Conservation (phyloP, 2,113 vertebrate species). For the Podarcis cretensis region DNA sequence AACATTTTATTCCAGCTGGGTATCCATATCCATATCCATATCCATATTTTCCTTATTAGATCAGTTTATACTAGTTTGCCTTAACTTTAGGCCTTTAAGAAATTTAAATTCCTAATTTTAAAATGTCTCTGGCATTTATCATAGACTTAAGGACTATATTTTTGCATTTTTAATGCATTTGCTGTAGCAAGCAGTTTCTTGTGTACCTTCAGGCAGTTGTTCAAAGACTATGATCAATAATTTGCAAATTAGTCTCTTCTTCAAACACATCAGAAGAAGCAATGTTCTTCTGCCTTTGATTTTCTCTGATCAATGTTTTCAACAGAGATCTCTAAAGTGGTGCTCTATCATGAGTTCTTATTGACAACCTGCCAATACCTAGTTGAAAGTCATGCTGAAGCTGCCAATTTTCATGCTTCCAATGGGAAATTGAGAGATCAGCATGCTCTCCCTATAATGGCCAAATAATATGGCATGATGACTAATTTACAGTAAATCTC, state of each 20-base stretch:
- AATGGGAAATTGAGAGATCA: neutral
- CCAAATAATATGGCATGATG: neutral
- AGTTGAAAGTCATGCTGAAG: neutral
- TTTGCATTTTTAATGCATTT: neutral
- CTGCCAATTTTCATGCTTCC: neutral
- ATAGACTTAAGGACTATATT: neutral
- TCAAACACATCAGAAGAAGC: neutral
- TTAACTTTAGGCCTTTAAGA: neutral
- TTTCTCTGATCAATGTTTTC: neutral
- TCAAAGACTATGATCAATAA: neutral
- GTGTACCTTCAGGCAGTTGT: neutral
- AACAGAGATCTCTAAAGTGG: neutral
- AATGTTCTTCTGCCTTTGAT: neutral
- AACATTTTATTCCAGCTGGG: neutral
- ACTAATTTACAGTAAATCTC: neutral
- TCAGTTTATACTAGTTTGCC: neutral
- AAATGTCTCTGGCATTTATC: neutral
- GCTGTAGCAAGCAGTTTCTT: neutral
- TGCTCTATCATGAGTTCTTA: neutral
- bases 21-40: too few relatives aligned
- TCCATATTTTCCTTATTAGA: neutral
- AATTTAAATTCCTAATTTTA: neutral
- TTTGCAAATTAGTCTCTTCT: neutral
- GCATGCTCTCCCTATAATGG: neutral
- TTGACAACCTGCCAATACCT: neutral